Conservation (phyloP, 2,888 invertebrate genomes). For the Dasypogon diadema region DNA sequence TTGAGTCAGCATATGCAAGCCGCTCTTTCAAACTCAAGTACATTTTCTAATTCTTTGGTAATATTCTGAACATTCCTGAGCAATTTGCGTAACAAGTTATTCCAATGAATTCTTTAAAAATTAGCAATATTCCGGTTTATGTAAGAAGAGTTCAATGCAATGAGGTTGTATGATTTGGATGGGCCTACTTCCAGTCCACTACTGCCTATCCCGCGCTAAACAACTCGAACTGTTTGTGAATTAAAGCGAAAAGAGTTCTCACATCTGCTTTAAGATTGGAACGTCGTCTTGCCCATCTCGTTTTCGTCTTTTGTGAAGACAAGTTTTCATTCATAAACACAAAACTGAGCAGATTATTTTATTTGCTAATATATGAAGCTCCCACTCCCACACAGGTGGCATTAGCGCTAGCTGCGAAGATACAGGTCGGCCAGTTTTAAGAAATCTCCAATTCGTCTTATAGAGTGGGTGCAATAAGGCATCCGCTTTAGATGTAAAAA, state of each 20-base stretch:
- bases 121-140: neutral
- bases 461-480: no score
- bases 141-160: constrained; percentile 23
- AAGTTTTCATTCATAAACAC: constrained; percentile 27
- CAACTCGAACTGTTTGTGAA: constrained; percentile 10
- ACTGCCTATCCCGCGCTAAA: neutral
- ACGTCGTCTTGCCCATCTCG: neutral
- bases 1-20: no score
- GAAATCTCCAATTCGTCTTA: no score
- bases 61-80: constrained; percentile 1
- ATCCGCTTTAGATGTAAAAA: no score
- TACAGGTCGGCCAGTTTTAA: neutral
- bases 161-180: neutral
- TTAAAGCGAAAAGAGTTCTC: no score
- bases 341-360: neutral
- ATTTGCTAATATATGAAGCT: neutral
- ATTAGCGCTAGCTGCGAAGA: constrained; percentile 1
- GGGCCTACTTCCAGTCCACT: neutral
- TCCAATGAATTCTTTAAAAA: constrained; percentile 2
- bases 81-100: constrained; percentile 9
- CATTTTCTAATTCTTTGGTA: no score
- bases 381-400: constrained; percentile 18
- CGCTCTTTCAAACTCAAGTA: no score
- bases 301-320: neutral
- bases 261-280: neutral